phyloP scores from a whole-genome alignment of 2,888 invertebrate genomes.

The Prosapia bicincta region DNA sequence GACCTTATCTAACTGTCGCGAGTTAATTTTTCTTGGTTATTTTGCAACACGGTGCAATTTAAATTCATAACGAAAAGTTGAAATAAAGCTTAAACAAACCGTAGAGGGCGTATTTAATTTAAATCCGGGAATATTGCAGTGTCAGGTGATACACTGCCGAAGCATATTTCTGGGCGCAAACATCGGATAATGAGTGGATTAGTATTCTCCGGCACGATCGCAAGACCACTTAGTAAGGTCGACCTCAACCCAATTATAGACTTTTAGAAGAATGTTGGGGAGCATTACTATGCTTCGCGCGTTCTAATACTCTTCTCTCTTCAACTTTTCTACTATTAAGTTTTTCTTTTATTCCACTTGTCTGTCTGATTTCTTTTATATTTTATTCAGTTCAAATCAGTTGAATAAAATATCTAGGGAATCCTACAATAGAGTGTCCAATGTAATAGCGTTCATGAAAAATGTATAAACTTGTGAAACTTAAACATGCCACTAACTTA shows the following conservation, averaged over 20 bases:
- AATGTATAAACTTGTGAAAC: no score
- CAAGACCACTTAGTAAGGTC: background rate
- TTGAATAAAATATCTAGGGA: no score
- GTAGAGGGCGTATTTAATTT: background rate
- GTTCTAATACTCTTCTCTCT: background rate
- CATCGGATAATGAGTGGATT: background rate
- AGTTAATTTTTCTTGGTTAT: background rate
- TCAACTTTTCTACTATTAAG: background rate
- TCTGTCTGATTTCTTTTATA: background rate
- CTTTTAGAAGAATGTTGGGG: background rate
- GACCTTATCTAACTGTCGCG: background rate
- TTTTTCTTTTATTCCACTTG: background rate
- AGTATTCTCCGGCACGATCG: background rate
- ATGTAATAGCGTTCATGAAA: no score
- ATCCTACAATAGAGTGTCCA: no score
- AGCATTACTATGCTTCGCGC: background rate
- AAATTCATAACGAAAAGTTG: background rate
- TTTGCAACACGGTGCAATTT: background rate
- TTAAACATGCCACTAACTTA: no score
- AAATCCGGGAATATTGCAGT: background rate
- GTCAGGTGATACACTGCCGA: background rate
- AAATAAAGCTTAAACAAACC: background rate
- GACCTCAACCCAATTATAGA: constrained; percentile 2
- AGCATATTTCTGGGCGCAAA: background rate
- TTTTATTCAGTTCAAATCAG: background rate